phyloP scores from a whole-genome alignment of 2,113 vertebrate species.

The Platichthys flesus region DNA sequence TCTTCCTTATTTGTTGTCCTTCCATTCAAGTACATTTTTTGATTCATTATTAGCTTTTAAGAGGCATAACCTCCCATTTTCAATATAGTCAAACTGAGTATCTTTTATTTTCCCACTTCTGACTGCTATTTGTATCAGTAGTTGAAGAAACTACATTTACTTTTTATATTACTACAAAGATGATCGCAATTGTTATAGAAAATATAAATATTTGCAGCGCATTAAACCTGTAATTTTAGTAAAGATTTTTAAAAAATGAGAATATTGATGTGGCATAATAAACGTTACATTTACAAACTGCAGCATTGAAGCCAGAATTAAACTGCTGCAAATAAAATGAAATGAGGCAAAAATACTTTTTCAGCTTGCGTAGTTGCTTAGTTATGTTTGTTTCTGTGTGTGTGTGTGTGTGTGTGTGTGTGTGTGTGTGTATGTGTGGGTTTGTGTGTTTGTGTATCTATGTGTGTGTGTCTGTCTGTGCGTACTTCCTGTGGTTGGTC shows the following conservation, averaged over 20 bases:
- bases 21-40: neutral
- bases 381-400: neutral
- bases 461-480: neutral
- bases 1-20: neutral
- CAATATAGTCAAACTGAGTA: neutral
- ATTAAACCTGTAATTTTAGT: no score
- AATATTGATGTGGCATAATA: no score
- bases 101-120: neutral
- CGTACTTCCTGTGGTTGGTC: constrained; percentile 34
- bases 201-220: no score
- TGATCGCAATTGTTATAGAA: no score
- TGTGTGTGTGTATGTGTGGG: neutral
- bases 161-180: no score
- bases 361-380: neutral
- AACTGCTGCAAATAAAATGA: neutral
- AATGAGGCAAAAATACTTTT: neutral
- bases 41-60: no score
- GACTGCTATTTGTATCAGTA: no score
- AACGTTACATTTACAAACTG: no score
- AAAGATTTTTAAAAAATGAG: no score
- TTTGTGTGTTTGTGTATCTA: neutral
- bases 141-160: no score
- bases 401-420: neutral
- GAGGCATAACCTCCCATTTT: neutral
- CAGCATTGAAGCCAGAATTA: no score